Evolutionary conservation across 1,140 invertebrate species (phyloP), one percentile per base, ranked within the genome.

Genomic region (Drosophila yakuba): DNA sequence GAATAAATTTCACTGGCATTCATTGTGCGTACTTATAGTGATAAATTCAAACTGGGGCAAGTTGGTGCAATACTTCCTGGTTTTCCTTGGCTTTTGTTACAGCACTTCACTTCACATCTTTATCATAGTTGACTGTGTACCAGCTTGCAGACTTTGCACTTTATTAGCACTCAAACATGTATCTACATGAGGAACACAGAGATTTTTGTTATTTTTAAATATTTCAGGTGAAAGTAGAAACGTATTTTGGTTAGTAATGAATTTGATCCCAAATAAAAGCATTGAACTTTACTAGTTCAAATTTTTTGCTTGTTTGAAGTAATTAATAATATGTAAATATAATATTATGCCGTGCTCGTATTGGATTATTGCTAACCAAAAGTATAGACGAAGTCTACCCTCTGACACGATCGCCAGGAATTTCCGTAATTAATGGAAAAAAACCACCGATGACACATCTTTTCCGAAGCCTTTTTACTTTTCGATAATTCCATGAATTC

Each of bases 81-180:
- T 50, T 45, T 51, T 58, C 35, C 47, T 54, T 58, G 36, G 35
- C 43, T 66, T 47, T 15, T 25, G 64, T 62, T 59, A 25, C 15
- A 15, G 7, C 28, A 50, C 69, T 81, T 74, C 58, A 67, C 57
- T 78, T 88, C 69, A 78, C 78, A 75, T 82, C 38, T 88, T 78
- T 88, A 74, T 68, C 83, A 78, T 50, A 67, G 17, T 56, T 58
- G 39, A 68, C 55, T 67, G 57, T 51, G 14, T 28, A 56, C 41
- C 25, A 69, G 64, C 50, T 56, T 48, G 51, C 56, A 51, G 20
- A 69, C 50, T 47, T 58, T 51, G 28, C 54, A 45, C 43, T 39
- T 64, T 61, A 63, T 81, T 78, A 64, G 64, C 74, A 63, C 61
- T 82, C 64, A 67, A 79, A 78, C 68, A 88, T 81, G 68, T 77